A percentile compares a stretch with the other conserved stretches of the same genome.
phyloP scores from a whole-genome alignment of 2,888 invertebrate genomes.

The Julus scandinavius region DNA sequence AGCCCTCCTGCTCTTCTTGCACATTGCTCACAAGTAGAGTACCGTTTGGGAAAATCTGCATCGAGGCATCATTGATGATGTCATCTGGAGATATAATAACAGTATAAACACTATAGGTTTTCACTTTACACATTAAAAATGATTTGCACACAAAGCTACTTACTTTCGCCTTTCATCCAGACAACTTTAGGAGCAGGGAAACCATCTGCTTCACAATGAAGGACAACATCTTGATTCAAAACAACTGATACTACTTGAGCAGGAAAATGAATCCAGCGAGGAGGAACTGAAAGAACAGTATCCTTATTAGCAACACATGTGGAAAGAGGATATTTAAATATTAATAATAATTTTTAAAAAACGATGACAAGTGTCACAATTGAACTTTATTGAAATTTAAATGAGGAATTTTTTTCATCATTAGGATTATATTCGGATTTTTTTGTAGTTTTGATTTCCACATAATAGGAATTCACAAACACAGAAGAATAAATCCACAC shows the following conservation, averaged over 20 bases:
- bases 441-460: too few relatives aligned
- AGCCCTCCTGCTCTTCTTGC: slow-evolving; percentile 64
- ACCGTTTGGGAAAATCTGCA: slow-evolving; percentile 62
- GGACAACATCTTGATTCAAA: slow-evolving; percentile 49
- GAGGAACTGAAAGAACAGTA: slow-evolving; percentile 54
- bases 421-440: too few relatives aligned
- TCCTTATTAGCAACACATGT: too few relatives aligned
- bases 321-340: too few relatives aligned
- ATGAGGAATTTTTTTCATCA: too few relatives aligned
- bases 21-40: slow-evolving; percentile 71
- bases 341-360: too few relatives aligned
- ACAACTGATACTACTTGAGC: slow-evolving; percentile 44
- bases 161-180: slow-evolving; percentile 78
- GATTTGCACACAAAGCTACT: slow-evolving; percentile 38
- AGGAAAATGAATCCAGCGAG: slow-evolving; percentile 51
- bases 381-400: too few relatives aligned
- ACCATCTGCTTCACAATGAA: slow-evolving; percentile 65
- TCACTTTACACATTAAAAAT: background rate
- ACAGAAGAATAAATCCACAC: too few relatives aligned
- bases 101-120: too few relatives aligned
- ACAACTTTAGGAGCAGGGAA: slow-evolving; percentile 64
- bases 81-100: background rate
- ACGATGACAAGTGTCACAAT: too few relatives aligned
- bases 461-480: too few relatives aligned
- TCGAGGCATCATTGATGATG: background rate